These are phyloP conservation scores for Sylvilagus bachmani DNA, from an alignment of 2,113 vertebrate genomes.

Conservation along the genomic window DNA sequence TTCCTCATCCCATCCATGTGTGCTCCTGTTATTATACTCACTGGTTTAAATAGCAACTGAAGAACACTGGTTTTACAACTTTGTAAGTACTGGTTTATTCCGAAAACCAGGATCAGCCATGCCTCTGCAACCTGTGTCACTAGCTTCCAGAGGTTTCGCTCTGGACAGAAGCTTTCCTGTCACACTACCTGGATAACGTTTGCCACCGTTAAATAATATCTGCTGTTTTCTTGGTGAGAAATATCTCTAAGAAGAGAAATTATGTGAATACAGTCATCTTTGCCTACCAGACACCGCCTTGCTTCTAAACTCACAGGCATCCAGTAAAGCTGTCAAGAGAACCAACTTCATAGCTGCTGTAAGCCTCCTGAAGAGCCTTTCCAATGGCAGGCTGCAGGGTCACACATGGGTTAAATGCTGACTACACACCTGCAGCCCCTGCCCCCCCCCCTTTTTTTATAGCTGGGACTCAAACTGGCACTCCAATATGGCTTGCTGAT, in stretches of 20 bases:
- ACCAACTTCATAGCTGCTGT: background rate
- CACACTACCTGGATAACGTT: background rate
- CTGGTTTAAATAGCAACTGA: background rate
- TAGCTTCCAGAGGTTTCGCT: background rate
- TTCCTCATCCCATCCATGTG: background rate
- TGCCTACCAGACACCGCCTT: background rate
- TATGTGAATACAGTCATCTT: background rate
- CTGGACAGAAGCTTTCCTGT: constrained; percentile 14
- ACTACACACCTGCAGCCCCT: no score
- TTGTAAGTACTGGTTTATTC: no score
- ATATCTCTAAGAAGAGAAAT: background rate
- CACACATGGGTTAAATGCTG: no score
- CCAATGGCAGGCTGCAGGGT: background rate
- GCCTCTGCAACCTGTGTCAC: background rate
- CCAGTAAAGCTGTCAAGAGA: constrained; percentile 5
- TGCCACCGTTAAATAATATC: background rate
- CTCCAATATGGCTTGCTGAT: no score
- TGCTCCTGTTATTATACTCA: background rate
- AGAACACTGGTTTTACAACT: background rate
- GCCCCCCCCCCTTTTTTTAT: no score
- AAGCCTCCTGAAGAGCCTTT: constrained; percentile 8
- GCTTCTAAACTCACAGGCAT: background rate
- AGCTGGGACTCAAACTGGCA: no score
- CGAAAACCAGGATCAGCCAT: background rate
- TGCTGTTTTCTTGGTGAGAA: constrained; percentile 15